These are phyloP conservation scores for Mesochorus sp. DNA, from an alignment of 2,888 invertebrate genomes.

Conservation along the genomic window DNA sequence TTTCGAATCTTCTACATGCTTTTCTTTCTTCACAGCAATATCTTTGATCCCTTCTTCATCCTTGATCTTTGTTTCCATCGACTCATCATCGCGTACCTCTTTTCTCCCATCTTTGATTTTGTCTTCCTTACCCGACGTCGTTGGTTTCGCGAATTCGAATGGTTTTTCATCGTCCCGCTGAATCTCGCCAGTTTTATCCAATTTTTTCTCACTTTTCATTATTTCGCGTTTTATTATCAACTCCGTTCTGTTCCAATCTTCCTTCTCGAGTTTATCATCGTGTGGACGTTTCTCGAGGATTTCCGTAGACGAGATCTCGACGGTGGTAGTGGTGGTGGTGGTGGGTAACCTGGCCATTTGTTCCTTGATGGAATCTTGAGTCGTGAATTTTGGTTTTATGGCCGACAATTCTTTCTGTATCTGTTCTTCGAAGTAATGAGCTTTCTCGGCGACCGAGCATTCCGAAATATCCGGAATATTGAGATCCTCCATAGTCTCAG, in stretches of 20 bases:
- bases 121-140: not conserved
- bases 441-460: constrained; percentile 83
- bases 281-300: not conserved
- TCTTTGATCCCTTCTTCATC: not conserved
- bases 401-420: constrained; percentile 84
- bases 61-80: not conserved
- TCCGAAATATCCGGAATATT: constrained; percentile 83
- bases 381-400: constrained; percentile 62
- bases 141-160: constrained; percentile 2
- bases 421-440: constrained; percentile 85
- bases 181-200: not conserved
- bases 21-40: not conserved
- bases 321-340: not conserved
- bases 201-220: not conserved
- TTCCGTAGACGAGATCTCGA: too few relatives aligned
- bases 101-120: too few relatives aligned
- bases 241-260: constrained; percentile 46
- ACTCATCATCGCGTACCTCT: too few relatives aligned
- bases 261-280: constrained; percentile 44
- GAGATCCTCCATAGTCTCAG: constrained; percentile 75
- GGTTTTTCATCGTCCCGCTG: constrained; percentile 51
- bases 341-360: constrained; percentile 35
- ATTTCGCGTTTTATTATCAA: constrained; percentile 33
- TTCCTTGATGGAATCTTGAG: constrained; percentile 69
- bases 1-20: not conserved